Percentiles rank a stretch among this genome's conserved stretches.
Conservation (phyloP, 2,113 vertebrate species). For the Setophaga coronata region DNA sequence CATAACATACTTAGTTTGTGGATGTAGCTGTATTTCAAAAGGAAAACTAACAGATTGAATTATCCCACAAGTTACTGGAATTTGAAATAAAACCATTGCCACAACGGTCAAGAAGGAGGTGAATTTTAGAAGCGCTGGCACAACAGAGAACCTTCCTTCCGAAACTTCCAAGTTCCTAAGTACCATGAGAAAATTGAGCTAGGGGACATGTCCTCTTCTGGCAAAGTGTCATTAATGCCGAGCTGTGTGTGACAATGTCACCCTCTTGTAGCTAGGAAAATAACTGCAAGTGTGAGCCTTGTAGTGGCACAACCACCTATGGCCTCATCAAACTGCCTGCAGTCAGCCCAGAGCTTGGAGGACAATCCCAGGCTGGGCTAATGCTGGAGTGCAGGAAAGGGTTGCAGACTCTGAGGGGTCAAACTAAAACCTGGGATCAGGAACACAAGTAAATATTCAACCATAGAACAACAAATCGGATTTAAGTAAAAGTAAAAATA, state of each 20-base stretch:
- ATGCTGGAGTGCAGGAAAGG: not conserved
- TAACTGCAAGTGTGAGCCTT: not conserved
- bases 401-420: not conserved
- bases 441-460: not conserved
- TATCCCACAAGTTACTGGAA: not conserved
- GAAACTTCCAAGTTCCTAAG: not conserved
- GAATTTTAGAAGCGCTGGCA: not conserved
- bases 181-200: not conserved
- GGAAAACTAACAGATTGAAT: conserved; percentile 15
- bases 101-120: not conserved
- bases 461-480: not conserved
- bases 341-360: not conserved
- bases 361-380: not conserved
- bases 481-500: not conserved
- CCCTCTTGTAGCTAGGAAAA: conserved; percentile 24
- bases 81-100: conserved; percentile 1
- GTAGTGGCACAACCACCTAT: not conserved
- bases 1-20: conserved; percentile 13
- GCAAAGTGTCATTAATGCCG: not conserved
- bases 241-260: conserved; percentile 8
- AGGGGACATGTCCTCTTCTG: not conserved
- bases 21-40: conserved; percentile 29
- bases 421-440: not conserved
- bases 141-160: not conserved
- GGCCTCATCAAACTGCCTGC: not conserved